Evolutionary conservation across 2,888 invertebrate genomes (phyloP), one percentile per base, ranked within the genome.

Genomic region (Archips xylosteana): DNA sequence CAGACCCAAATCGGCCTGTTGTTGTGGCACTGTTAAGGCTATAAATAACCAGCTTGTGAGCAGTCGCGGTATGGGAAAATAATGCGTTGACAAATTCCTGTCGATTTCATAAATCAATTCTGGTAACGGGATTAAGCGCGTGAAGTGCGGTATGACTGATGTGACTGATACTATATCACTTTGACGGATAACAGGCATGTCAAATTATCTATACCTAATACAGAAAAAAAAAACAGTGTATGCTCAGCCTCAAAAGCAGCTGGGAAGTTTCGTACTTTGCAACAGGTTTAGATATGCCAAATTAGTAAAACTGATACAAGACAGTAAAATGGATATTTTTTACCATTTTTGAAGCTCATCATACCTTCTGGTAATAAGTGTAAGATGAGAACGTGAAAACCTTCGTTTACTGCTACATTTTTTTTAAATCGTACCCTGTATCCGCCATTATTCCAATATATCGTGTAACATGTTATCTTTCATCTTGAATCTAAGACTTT

Each of bases 71-170:
- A 47, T 32, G 9, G 13, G 13, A 13, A 60, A 60, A 60, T 49
- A 49, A 49, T 60, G 13, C 60, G 8, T 36, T 47, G 47, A 47
- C 32, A 63, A 63, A 47, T 63, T 47, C 45, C 5, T 62, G 42
- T n/a, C 63, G 47, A 63, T 63, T 47, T 3, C 13, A 63, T 63
- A 47, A 63, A 63, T 63, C 63, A 63, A 47, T 47, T 63, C n/a
- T 13, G n/a, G 13, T 12, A 9, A 2, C 47, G 13, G 63, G 63
- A 63, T 63, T 63, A 49, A 32, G 47, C 34, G 45, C n/a, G 23
- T 45, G 23, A 3, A 23, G 23, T 23, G 23, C 3, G 57, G 32
- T 9, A 9, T 54, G 9, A 54, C 9, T 15, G 15, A 54, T 54
- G 32, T 9, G 51, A 57, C 57, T 57, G 32, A 57, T 57, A n/a